Percentiles rank a stretch among this genome's conserved stretches.
Evolutionary conservation across 2,797 vertebrate genomes (phyloP).

Genomic region (Peromyscus aztecus): DNA sequence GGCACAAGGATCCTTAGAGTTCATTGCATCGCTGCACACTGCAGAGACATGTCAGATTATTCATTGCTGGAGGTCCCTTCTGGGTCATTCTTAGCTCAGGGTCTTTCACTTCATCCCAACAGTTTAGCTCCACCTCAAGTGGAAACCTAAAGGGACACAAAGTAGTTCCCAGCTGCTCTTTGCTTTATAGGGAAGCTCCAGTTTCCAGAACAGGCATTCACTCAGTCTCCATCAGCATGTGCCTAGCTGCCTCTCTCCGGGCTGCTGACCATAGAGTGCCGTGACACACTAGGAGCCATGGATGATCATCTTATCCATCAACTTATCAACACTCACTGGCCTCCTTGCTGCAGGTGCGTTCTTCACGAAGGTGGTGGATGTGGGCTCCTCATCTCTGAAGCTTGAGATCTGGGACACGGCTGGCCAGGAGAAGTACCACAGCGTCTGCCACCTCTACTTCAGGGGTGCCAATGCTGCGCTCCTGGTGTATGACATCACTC

Average conservation of each 20-base stretch:
- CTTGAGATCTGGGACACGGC: slow-evolving; percentile 94
- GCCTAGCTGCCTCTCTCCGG: neutral
- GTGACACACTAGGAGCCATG: rapidly evolving
- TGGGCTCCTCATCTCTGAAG: slow-evolving; percentile 81
- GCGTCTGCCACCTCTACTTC: slow-evolving; percentile 92
- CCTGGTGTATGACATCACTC: slow-evolving; percentile 90
- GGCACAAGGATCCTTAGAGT: neutral
- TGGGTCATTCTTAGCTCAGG: rapidly evolving
- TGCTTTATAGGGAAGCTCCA: rapidly evolving
- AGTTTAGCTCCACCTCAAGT: neutral
- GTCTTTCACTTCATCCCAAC: neutral
- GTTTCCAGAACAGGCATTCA: neutral
- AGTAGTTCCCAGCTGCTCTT: rapidly evolving
- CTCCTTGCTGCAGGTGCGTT: slow-evolving; percentile 88
- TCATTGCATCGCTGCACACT: rapidly evolving
- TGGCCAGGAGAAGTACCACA: slow-evolving; percentile 93
- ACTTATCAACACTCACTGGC: rapidly evolving
- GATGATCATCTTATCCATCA: rapidly evolving
- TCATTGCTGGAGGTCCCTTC: neutral
- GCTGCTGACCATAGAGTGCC: neutral
- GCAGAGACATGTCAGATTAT: rapidly evolving
- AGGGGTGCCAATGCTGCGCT: slow-evolving; percentile 88
- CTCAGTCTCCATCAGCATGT: rapidly evolving
- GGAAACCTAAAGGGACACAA: rapidly evolving
- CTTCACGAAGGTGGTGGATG: slow-evolving; percentile 86